Evolutionary conservation across 1,140 invertebrate species (phyloP), one percentile per base, ranked within the genome.

Genomic region (Tetragonula clypearis): DNA sequence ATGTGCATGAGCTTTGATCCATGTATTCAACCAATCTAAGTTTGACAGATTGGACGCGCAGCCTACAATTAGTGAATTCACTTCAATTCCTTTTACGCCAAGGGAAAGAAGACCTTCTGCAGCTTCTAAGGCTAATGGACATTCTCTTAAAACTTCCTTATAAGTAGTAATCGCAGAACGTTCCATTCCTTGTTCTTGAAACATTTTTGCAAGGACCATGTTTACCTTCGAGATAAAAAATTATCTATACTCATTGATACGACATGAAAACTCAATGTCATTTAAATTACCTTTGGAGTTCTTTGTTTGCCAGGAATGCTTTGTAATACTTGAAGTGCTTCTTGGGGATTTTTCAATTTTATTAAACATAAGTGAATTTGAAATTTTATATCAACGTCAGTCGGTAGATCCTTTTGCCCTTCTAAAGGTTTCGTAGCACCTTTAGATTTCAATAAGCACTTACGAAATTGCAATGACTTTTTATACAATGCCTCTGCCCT

Each of bases 101-200:
- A 98, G 91, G 74, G 95, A 95, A 55, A 98, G 92, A 12, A 98
- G 93, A 30, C 96, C 96, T 90, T 96, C 96, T 2, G 96, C 96
- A 35, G 97, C 96, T 90, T 97, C 97, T 55, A 98, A 85, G 1
- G 97, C 97, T 85, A 98, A 93, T 2, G 97, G 97, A 93, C 97
- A 97, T 92, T 97, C 97, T 92, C 96, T 95, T 23, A 98, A 89
- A 26, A 98, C 97, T 95, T 98, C 97, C 92, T 97, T 97, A 91
- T 97, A 98, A 41, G 96, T 96, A 2, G 96, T 96, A 62, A 97
- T 96, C 0, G 97, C 97, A 62, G 97, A 96, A 84, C 97, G 92
- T 88, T 97, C 97, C 95, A 96, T 96, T 62, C 97, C 97, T 85
- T 95, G 95, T 86, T 97, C 96, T 65, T 97, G 95, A 88, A 97